Evolutionary conservation across 2,797 vertebrate genomes (phyloP), one percentile per base, ranked within the genome.

Genomic region (Platyrinchus mystaceus): DNA sequence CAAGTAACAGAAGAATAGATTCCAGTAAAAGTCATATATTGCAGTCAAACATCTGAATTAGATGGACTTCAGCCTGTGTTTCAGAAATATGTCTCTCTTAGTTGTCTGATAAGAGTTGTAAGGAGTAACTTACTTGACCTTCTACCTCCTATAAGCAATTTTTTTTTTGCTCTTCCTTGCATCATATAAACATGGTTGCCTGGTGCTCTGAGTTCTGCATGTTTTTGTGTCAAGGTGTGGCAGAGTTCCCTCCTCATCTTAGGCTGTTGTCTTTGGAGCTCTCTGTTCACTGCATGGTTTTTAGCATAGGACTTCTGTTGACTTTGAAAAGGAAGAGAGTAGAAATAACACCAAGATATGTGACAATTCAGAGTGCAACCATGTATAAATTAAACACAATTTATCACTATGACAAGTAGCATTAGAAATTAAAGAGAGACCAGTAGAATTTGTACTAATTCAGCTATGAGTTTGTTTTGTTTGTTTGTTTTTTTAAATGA

Each of bases 211-310:
- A 7, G 23, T 69, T 83, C 46, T 49, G 23, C 21, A 9, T 74
- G 58, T 11, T 73, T 83, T 66, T 91, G 34, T 69, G 41, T 56
- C 0, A 0, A 41, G 37, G 14, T 71, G 41, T 59, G 81, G 34
- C 20, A 26, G 43, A 77, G 36, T 30, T 67, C 10, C 56, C 34
- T 74, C 26, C 28, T 60, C 4, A 0, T 24, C 41, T n/a, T 27
- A 10, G 18, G 13, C 22, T 1, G 1, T 52, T 4, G 0, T 44
- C n/a, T 86, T 73, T 0, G 3, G 46, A 74, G 23, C 59, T 46
- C 34, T 68, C 6, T 36, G 22, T 53, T 86, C 22, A 7, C 22
- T 52, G 12, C 9, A 1, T 30, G 30, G 2, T 55, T 75, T 91
- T 63, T 75, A 60, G 53, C 37, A 64, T 39, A 64, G 62, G 49